Conservation (phyloP, 1,140 invertebrate genomes). For the Sarcophaga peregrina region DNA sequence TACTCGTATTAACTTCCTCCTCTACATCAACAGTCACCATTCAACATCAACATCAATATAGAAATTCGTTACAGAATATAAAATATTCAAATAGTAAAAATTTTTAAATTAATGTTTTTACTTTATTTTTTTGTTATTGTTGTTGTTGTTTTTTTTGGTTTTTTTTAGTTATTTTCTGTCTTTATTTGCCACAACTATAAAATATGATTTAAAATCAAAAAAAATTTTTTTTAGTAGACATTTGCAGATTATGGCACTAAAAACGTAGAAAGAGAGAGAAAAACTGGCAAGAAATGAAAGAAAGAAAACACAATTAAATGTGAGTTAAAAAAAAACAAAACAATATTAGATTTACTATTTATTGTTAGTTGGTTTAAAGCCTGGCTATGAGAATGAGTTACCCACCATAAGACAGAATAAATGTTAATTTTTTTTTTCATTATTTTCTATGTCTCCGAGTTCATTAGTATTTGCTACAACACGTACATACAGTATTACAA, state of each 20-base stretch:
- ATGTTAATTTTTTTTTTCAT: neutral
- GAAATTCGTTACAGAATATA: constrained; percentile 41
- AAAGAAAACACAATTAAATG: constrained; percentile 4
- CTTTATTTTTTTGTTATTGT: constrained; percentile 7
- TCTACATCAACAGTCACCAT: too few species aligned
- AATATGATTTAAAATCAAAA: constrained; percentile 20
- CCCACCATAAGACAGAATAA: too few species aligned
- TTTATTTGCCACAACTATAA: neutral
- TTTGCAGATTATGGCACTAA: too few species aligned
- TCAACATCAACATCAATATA: neutral
- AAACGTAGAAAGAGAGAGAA: too few species aligned
- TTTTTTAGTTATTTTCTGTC: too few species aligned
- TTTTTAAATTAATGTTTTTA: constrained; percentile 42
- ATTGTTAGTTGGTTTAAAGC: neutral
- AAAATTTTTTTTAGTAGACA: neutral
- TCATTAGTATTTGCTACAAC: too few species aligned
- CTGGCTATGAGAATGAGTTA: too few species aligned
- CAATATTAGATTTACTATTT: neutral
- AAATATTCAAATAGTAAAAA: constrained; percentile 16
- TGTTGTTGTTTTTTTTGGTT: too few species aligned
- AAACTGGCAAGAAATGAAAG: too few species aligned
- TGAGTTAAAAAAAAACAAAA: neutral
- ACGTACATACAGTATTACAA: neutral
- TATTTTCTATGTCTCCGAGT: neutral
- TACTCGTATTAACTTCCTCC: too few species aligned